Conservation (phyloP, 2,888 invertebrate species). For the Formica aserva region DNA sequence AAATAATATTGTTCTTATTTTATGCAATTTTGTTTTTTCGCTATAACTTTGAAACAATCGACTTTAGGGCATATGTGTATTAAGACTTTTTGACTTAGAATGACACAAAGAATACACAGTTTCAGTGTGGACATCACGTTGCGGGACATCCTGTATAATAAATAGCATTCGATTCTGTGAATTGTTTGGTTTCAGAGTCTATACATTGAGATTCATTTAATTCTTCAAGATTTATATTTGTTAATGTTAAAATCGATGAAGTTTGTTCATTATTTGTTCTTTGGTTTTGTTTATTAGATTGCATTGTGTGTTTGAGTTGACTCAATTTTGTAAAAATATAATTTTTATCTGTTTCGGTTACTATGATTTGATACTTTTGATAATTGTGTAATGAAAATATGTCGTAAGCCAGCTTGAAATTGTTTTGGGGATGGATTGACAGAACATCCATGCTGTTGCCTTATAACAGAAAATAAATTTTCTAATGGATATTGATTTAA, state of each 20-base stretch:
- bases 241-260: background rate
- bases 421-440: background rate
- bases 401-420: background rate
- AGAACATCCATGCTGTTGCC: background rate
- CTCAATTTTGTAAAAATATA: slow-evolving; percentile 3
- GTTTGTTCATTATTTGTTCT: background rate
- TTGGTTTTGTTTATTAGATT: background rate
- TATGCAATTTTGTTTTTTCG: too few relatives aligned
- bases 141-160: background rate
- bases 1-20: too few relatives aligned
- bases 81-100: too few relatives aligned
- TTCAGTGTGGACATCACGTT: too few relatives aligned
- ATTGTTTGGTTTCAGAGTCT: background rate
- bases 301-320: background rate
- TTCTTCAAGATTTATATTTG: background rate
- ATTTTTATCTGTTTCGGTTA: background rate
- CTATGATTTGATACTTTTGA: background rate
- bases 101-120: too few relatives aligned
- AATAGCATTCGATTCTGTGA: slow-evolving; percentile 5
- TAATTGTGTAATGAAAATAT: background rate
- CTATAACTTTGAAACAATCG: too few relatives aligned
- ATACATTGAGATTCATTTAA: slow-evolving; percentile 1
- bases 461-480: background rate
- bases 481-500: background rate
- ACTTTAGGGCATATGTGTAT: too few relatives aligned